Evolutionary conservation across 2,797 vertebrate species (phyloP).

Genomic region (Muraenolepis orangiensis): DNA sequence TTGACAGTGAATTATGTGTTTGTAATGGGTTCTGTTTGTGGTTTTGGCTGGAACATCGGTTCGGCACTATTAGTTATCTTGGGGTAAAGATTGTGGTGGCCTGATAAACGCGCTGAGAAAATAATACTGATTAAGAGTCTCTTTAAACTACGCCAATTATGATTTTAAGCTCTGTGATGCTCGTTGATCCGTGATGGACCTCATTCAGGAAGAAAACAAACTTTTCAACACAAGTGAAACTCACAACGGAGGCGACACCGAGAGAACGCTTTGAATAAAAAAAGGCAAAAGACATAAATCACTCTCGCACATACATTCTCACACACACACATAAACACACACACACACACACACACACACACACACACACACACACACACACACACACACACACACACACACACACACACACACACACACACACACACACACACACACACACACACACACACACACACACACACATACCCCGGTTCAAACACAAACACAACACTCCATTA

Average conservation of each 20-base stretch:
- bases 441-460: not conserved
- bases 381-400: not conserved
- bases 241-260: not conserved
- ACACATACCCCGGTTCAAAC: not conserved
- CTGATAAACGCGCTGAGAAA: constrained; percentile 77
- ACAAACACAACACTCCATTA: not conserved
- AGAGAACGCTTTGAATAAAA: not conserved
- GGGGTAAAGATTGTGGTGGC: constrained; percentile 82
- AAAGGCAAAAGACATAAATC: not conserved
- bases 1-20: constrained; percentile 92
- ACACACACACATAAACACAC: not conserved
- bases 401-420: not conserved
- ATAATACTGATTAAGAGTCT: constrained; percentile 62
- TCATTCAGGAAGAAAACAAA: constrained; percentile 19
- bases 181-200: constrained; percentile 22
- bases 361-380: not conserved
- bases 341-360: not conserved
- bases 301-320: not conserved
- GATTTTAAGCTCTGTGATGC: constrained; percentile 20
- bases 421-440: not conserved
- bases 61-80: constrained; percentile 88
- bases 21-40: constrained; percentile 88
- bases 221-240: constrained; percentile 10
- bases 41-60: constrained; percentile 82
- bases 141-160: constrained; percentile 26